These are phyloP conservation scores for Lanistes nyassanus DNA, from an alignment of 1,140 invertebrate species.

Conservation along the genomic window DNA sequence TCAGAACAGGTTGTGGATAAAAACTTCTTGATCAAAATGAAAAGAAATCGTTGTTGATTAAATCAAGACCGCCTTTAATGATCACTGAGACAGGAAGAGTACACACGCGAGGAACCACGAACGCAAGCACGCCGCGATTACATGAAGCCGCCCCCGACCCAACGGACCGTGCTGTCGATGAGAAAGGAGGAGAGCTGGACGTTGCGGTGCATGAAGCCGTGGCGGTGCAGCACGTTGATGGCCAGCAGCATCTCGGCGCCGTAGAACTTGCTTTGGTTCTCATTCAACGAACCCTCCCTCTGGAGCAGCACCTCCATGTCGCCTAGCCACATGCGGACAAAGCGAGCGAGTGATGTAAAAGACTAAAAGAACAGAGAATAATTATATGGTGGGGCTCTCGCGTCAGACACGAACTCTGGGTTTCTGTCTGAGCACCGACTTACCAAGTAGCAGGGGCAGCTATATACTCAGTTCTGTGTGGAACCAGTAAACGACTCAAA, in stretches of 20 bases:
- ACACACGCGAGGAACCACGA: too few species aligned
- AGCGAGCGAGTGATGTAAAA: not conserved
- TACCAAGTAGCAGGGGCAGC: not conserved
- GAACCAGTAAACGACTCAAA: not conserved
- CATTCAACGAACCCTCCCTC: slow-evolving; percentile 12
- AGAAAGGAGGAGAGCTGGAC: slow-evolving; percentile 8
- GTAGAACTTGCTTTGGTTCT: slow-evolving; percentile 14
- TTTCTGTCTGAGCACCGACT: not conserved
- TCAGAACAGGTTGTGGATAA: too few species aligned
- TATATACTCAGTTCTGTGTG: not conserved
- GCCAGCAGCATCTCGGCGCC: slow-evolving; percentile 22
- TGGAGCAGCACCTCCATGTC: not conserved
- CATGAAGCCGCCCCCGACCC: too few species aligned
- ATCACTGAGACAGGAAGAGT: too few species aligned
- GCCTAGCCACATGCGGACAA: not conserved
- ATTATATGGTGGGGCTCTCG: not conserved
- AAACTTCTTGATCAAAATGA: too few species aligned
- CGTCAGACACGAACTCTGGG: too few species aligned
- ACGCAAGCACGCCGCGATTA: too few species aligned
- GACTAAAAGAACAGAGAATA: not conserved
- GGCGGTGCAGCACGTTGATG: slow-evolving; percentile 18
- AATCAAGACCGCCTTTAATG: too few species aligned
- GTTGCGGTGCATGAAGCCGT: slow-evolving; percentile 27
- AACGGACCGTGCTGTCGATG: slow-evolving; percentile 1
- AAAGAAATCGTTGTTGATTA: too few species aligned